Base-by-base conservation (phyloP, 1,140 invertebrate genomes). In the Bombus vancouverensis region DNA sequence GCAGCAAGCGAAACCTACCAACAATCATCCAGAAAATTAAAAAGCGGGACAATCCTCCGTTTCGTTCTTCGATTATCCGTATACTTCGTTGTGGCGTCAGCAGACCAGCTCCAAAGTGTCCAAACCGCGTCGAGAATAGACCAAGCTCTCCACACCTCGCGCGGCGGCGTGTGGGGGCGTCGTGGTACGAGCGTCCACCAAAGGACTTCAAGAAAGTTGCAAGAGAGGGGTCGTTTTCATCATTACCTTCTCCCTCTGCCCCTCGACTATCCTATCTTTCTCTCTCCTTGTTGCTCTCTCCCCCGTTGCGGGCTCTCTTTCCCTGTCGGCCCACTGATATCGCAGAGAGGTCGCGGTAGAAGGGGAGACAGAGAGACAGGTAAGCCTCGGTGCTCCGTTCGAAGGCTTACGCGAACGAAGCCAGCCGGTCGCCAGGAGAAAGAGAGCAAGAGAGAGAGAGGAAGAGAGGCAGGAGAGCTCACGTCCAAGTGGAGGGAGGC, bases 311-410 rank as follows among this genome's bases (percentile, higher is more conserved):
- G 5, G 37, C 25, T 88, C 77, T 82, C 78, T 81, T 77, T 78
- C 37, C 39, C 85, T 59, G 78, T 62, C 85, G 71, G 59, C 57
- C 65, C 78, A 73, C 86, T 88, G 88, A 90, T 90, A 88, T 92
- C 91, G 88, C 87, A 80, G 89, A 87, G 92, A 91, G 91, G 90
- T 92, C 87, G 89, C 79, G 87, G 89, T 84, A 85, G 83, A 84
- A 86, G 82, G 89, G 83, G 71, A 83, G 84, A 59, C 79, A 71
- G 87, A 28, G 75, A 83, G 84, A 59, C 79, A 71, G 87, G 62
- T 59, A 59, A 85, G 86, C 85, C 88, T 84, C 88, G 87, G 84
- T 79, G 88, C 66, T 74, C 53, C 73, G 85, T 78, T 42, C 74
- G 81, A 82, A 32, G 85, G 89, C 83, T 70, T 65, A 88, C 88